These are phyloP conservation scores for Nephrotoma appendiculata DNA, from an alignment of 2,888 invertebrate species.

Conservation along the genomic window DNA sequence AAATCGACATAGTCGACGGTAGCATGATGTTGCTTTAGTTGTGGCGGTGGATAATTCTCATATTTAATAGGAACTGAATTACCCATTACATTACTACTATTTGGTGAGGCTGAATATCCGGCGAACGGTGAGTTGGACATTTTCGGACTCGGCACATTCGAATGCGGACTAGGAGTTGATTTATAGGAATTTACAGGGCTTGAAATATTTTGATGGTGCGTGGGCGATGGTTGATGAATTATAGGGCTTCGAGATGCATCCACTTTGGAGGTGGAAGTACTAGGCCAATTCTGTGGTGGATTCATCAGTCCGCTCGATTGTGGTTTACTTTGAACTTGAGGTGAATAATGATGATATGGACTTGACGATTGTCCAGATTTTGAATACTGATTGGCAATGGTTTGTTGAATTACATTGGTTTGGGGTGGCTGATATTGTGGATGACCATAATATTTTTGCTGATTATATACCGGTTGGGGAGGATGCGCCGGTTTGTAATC, in stretches of 20 bases:
- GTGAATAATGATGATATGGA: conserved; percentile 5
- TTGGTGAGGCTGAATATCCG: neutral
- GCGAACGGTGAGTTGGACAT: neutral
- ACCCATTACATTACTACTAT: neutral
- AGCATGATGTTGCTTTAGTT: neutral
- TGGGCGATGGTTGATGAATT: conserved; percentile 12
- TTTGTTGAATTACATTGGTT: neutral
- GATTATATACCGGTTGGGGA: neutral
- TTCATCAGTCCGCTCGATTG: conserved; percentile 12
- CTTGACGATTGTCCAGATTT: neutral
- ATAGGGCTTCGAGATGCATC: conserved; percentile 12
- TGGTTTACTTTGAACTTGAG: conserved; percentile 2
- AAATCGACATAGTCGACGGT: neutral
- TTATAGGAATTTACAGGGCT: conserved; percentile 2
- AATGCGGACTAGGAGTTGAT: neutral
- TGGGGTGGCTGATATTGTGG: neutral
- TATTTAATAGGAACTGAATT: neutral
- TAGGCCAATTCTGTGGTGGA: conserved; percentile 15
- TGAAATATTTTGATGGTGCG: conserved; percentile 6
- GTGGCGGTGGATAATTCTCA: neutral
- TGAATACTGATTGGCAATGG: neutral
- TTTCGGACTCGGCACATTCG: neutral
- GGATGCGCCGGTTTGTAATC: neutral
- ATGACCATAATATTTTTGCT: neutral
- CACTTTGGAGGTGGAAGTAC: neutral